Evolutionary conservation across 2,113 vertebrate genomes (phyloP), one percentile per base, ranked within the genome.

Genomic region (Ariopsis seemanni): DNA sequence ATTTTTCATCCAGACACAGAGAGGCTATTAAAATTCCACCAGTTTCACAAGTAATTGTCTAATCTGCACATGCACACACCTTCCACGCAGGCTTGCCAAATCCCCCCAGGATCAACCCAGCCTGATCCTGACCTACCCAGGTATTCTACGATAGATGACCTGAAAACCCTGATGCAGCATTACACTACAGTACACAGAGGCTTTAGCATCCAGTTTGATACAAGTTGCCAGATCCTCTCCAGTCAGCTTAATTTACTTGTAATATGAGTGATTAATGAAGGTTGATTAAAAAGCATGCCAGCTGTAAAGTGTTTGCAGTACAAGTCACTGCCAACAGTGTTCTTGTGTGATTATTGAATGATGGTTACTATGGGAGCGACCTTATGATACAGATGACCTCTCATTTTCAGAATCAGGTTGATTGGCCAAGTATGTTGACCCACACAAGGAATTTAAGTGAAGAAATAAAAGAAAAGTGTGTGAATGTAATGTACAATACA

Each of bases 131-230:
- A 65, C 27, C 50, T 50, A 30, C n/a, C 48, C 60, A 63, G 60
- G n/a, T 20, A 69, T 18, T 65, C 52, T 80, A 48, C 82, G 83
- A 85, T 80, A 52, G 42, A 53, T 85, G 65, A 65, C 71, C 67
- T 82, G 30, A 74, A 82, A 74, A 48, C 15, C 34, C 60, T 42
- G 71, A 42, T 18, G 9, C 71, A 48, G 71, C 65, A 72, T 63
- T 80, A 85, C 86, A 65, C 55, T 83, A 22, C 20, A 62, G 57
- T 58, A 60, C 34, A 65, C 42, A 71, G 10, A 57, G 65, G 14
- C 30, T 79, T 72, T 50, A 82, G 52, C 80, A 83, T 55, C n/a
- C 86, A 53, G 50, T 50, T 75, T 71, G 52, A 78, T 83, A 71
- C 20, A 11, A 72, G 63, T 81, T 60, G 53, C 63, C 34, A 81